Evolutionary conservation across 2,888 invertebrate species (phyloP), one percentile per base, ranked within the genome.

Genomic region (Ophion costatus): DNA sequence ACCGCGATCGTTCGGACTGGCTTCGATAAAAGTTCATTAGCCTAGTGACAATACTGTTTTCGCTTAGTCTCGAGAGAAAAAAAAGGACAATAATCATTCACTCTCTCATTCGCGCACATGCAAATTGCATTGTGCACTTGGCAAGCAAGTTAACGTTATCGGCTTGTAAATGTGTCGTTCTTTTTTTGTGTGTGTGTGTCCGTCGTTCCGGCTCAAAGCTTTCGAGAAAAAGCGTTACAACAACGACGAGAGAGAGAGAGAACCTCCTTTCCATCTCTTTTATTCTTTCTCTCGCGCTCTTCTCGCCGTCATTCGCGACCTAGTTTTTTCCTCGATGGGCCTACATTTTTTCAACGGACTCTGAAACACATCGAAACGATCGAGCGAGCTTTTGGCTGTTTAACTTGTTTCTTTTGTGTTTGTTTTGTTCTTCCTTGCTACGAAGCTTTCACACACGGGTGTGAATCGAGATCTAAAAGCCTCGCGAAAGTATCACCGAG

Each of bases 141-240:
- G 61, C 84, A 82, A 82, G 76, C 84, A 29, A 81, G 59, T 75
- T 81, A 45, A 81, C 78, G n/a, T 67, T 69, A 73, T 69, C 42
- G 42, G 69, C 73, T 76, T 74, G 74, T 51, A 24, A 38, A 6
- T 61, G 29, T 59, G 51, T 71, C n/a, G 11, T 67, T 51, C 38
- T 57, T 57, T 9, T 59, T 67, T 75, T 69, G 4, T 51, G 17
- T 51, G 14, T 14, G 51, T 29, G 59, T 61, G 57, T 42, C 51
- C 69, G 75, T 69, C 67, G 9, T 61, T 71, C 56, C 56, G 29
- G 59, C 24, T 56, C 56, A 57, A 70, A 61, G 66, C 63, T 24
- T 63, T 61, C 45, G 29, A 56, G 57, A 79, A 74, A 66, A 59
- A 83, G 74, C 69, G 69, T 17, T 51, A 17, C 57, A 64, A 61